Evolutionary conservation across 92 coral and sea anemone genomes (phyloP).

Genomic region (Desmophyllum pertusum): DNA sequence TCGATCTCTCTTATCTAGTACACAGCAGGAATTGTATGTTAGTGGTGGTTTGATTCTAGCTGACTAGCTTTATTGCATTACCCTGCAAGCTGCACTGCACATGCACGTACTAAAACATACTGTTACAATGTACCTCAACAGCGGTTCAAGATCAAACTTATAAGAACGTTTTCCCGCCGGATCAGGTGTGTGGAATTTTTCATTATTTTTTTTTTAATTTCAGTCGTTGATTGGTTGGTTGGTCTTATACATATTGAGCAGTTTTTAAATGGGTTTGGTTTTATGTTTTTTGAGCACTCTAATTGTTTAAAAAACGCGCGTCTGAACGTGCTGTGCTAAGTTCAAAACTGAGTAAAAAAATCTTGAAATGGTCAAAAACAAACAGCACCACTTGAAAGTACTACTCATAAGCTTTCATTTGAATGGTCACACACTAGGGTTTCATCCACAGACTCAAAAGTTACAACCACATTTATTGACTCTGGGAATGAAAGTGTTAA

Average conservation of each 20-base stretch:
- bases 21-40: neutral
- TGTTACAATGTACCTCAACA: slow-evolving; percentile 7
- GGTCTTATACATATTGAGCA: neutral
- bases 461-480: too few species aligned
- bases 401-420: too few species aligned
- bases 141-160: slow-evolving; percentile 3
- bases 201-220: neutral
- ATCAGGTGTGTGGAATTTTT: slow-evolving; percentile 10
- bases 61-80: neutral
- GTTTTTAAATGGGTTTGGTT: neutral
- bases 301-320: neutral
- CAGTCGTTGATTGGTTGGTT: neutral
- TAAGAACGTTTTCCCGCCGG: neutral
- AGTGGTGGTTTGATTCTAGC: neutral
- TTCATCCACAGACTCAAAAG: too few species aligned
- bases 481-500: too few species aligned
- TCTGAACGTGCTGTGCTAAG: too few species aligned
- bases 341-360: too few species aligned
- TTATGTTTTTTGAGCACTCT: neutral
- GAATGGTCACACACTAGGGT: too few species aligned
- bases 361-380: too few species aligned
- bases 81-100: neutral
- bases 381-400: too few species aligned
- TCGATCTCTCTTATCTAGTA: too few species aligned
- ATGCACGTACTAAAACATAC: neutral